Evolutionary conservation across 2,113 vertebrate genomes (phyloP), one percentile per base, ranked within the genome.

Genomic region (Strigops habroptila): DNA sequence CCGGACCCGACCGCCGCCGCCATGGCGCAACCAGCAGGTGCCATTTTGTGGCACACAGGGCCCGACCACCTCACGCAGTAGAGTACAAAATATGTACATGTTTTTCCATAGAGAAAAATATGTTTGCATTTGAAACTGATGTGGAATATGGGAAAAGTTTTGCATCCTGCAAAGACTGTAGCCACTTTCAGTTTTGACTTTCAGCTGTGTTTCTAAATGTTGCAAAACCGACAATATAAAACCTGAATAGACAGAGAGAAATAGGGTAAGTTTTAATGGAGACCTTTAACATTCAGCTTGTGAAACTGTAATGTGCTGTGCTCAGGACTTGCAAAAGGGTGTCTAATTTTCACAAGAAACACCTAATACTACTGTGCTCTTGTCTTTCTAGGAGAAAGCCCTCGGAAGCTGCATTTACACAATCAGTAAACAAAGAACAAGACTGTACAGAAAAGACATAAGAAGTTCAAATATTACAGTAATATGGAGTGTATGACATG

Each of bases 11-110:
- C 22, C 3, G 8, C 33, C 12, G 22, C 23, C 33, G 6, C 22
- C 21, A 24, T 10, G 1, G 3, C 27, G 4, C 81, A 21, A 0
- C 21, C 55, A 1, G 51, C 78, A 85, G 96, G 78, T 93, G 88
- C 82, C 94, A 93, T 93, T 93, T 90, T 84, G 94, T 70, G 55
- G 18, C 74, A 18, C 31, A 22, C 3, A 5, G 5, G 44, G 60
- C 73, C 59, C 55, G 12, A 23, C 3, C 14, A 3, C 43, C 57
- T 57, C 80, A 13, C 7, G 18, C n/a, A n/a, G n/a, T n/a, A n/a
- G n/a, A n/a, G n/a, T n/a, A n/a, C n/a, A n/a, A 59, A 35, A 59
- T 35, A 33, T 16, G 57, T 59, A 35, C 33, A 35, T 59, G 53
- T 68, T 35, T 75, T 81, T 75, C 12, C 35, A 35, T 3, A 5